Evolutionary conservation across 2,888 invertebrate species (phyloP).

Genomic region (Ormyrus thymus): DNA sequence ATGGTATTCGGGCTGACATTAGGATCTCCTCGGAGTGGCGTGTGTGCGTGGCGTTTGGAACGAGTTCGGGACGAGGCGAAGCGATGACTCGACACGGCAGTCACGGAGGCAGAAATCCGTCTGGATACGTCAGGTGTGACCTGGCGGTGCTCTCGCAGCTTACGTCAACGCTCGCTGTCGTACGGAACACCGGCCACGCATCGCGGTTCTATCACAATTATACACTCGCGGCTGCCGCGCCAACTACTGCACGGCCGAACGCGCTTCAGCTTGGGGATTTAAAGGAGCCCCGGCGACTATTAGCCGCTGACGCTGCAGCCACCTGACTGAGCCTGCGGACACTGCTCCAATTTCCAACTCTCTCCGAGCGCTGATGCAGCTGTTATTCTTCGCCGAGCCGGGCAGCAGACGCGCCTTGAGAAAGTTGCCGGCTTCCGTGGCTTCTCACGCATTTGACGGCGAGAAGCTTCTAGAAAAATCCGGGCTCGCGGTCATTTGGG

Average conservation of each 20-base stretch:
- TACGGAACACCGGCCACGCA: conserved; percentile 26
- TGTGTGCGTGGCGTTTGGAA: conserved; percentile 29
- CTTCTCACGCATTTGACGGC: background rate
- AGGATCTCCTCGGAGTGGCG: conserved; percentile 38
- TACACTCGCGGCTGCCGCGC: conserved; percentile 3
- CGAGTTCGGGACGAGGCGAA: conserved; percentile 46
- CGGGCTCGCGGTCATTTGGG: no score
- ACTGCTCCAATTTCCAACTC: no score
- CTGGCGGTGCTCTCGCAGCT: conserved; percentile 48
- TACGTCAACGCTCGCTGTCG: conserved; percentile 53
- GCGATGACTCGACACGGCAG: conserved; percentile 54
- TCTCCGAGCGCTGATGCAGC: no score
- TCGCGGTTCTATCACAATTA: background rate
- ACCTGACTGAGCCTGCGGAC: background rate
- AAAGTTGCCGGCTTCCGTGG: no score
- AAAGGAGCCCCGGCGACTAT: conserved; percentile 31
- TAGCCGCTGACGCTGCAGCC: conserved; percentile 27
- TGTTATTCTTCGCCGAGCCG: no score
- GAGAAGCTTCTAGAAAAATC: no score
- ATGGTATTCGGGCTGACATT: conserved; percentile 24
- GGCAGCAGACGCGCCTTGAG: no score
- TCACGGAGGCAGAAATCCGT: conserved; percentile 62
- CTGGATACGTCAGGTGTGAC: conserved; percentile 66
- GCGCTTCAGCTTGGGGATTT: conserved; percentile 40
- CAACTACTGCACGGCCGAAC: conserved; percentile 29